Evolutionary conservation across 2,797 vertebrate genomes (phyloP).

Genomic region (Darevskia nairensis): DNA sequence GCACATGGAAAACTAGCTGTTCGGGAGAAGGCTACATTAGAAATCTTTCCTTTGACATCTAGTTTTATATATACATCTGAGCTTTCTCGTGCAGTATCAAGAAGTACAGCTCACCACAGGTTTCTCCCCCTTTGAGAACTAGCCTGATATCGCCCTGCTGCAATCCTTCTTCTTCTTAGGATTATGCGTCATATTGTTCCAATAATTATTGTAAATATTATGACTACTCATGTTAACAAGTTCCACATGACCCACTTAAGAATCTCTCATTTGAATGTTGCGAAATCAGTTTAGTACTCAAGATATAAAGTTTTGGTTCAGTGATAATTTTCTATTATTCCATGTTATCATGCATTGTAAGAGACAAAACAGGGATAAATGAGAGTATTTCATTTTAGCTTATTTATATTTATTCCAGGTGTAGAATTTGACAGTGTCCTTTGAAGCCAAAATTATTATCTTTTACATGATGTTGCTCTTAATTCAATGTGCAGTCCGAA

Average conservation of each 20-base stretch:
- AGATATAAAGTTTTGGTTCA: neutral
- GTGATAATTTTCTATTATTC: neutral
- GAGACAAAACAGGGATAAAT: accelerated
- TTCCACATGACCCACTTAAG: neutral
- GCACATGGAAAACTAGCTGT: neutral
- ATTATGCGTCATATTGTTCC: neutral
- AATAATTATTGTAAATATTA: neutral
- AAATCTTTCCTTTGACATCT: neutral
- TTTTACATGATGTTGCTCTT: too few relatives aligned
- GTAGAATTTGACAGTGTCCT: neutral
- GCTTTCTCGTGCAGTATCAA: neutral
- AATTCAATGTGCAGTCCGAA: too few relatives aligned
- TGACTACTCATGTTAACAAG: neutral
- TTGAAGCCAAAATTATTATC: neutral
- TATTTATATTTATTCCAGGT: neutral
- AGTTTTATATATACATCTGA: neutral
- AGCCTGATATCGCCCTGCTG: neutral
- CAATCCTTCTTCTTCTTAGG: neutral
- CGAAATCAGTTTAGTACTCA: neutral
- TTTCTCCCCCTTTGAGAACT: neutral
- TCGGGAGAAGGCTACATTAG: neutral
- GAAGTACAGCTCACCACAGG: neutral
- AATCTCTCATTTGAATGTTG: too few relatives aligned
- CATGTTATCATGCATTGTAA: neutral
- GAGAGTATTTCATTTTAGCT: neutral